Base-by-base conservation (phyloP, 2,113 vertebrate species). In the Cynoglossus semilaevis region DNA sequence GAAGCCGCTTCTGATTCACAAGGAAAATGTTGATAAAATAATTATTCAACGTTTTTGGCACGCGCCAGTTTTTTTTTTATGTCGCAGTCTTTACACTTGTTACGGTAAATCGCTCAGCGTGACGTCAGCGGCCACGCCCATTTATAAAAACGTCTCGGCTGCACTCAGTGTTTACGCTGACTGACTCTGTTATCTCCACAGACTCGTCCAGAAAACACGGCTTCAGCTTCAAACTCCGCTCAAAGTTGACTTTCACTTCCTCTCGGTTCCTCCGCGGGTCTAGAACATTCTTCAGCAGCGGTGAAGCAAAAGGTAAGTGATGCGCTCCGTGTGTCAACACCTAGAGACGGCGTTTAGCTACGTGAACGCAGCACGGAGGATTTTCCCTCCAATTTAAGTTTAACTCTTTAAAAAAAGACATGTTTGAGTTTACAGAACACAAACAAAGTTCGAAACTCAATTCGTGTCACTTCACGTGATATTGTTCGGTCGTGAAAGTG, bases 111-210 rank as follows among this genome's bases (percentile, higher is more conserved):
- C 1, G 13, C 17, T 22, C 36, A 1, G 15, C 1, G 10, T 65
- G 71, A 78, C 76, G 66, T 57, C 44, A 61, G 0, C 8, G 6
- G 55, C 34, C 40, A 60, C 81, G 76, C 84, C 84, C 74, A 59
- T 49, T 61, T 1, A 45, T 7, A 47, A 9, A 43, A 29, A 2
- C 22, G 22, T 6, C 22, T 11, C 7, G 15, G 17, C 7, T 19
- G 9, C 19, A 41, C 35, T 2, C 7, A 15, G 38, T 42, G 14
- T 41, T 51, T 46, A 68, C 61, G n/a, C 53, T 13, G 47, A 15
- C 40, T 10, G 5, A n/a, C 17, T 57, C 5, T 2, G 15, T 9
- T 7, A 10, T 29, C 1, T 4, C 35, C 29, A 4, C 13, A 3
- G 3, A 10, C 17, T 3, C 12, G 12, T 43, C 34, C 8, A 4